phyloP scores from a whole-genome alignment of 2,113 vertebrate species.

The Myiagra hebetior region DNA sequence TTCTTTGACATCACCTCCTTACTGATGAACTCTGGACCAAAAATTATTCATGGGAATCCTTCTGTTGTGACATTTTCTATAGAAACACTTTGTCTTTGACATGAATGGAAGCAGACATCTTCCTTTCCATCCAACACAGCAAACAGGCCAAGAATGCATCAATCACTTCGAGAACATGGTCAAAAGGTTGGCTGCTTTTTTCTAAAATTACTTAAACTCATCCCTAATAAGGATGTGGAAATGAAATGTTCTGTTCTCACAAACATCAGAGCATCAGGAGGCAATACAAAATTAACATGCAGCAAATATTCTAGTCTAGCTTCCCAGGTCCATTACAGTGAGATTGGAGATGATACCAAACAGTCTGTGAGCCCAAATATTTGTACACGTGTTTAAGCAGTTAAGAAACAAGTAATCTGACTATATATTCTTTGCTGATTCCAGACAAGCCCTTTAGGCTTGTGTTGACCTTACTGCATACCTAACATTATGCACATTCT shows the following conservation, averaged over 20 bases:
- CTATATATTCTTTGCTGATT: neutral
- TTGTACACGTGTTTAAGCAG: neutral
- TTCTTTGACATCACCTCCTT: neutral
- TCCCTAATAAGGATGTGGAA: neutral
- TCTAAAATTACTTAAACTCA: neutral
- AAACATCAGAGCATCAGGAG: neutral
- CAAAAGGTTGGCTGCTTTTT: neutral
- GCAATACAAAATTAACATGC: neutral
- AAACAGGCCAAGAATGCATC: neutral
- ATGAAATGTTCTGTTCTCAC: neutral
- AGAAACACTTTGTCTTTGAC: neutral
- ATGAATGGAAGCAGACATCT: neutral
- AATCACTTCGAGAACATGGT: neutral
- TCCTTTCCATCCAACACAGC: neutral
- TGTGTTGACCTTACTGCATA: neutral
- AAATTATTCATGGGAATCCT: neutral
- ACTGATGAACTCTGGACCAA: neutral
- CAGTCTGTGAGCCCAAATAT: neutral
- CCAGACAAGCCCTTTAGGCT: neutral
- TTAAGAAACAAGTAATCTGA: neutral
- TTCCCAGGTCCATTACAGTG: neutral
- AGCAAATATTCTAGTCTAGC: neutral
- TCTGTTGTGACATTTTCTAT: neutral
- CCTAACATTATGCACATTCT: neutral
- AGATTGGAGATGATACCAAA: neutral